phyloP scores from a whole-genome alignment of 2,797 vertebrate species.

The Rachycentron canadum region DNA sequence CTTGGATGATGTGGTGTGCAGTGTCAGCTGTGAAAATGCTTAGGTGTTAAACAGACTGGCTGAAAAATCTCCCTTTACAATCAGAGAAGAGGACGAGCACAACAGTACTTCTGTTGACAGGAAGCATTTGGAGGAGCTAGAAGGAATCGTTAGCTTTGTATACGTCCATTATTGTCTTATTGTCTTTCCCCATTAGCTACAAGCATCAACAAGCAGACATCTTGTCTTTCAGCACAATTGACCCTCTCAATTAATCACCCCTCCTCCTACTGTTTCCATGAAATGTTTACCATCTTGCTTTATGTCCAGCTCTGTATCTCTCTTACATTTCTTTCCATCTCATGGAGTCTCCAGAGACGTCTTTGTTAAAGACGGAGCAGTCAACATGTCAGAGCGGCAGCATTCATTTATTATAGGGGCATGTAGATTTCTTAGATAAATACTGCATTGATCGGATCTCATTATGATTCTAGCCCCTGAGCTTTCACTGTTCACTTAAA shows the following conservation, averaged over 20 bases:
- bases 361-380: slow-evolving; percentile 49
- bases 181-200: slow-evolving; percentile 74
- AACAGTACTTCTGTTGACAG: slow-evolving; percentile 62
- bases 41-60: slow-evolving; percentile 41
- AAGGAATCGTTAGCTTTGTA: slow-evolving; percentile 59
- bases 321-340: slow-evolving; percentile 58
- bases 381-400: slow-evolving; percentile 36
- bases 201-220: slow-evolving; percentile 67
- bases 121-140: slow-evolving; percentile 62
- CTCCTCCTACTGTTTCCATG: slow-evolving; percentile 66
- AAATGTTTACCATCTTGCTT: slow-evolving; percentile 61
- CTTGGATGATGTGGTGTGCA: slow-evolving; percentile 41
- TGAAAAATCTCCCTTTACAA: slow-evolving; percentile 48
- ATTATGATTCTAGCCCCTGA: slow-evolving; percentile 24
- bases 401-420: slow-evolving; percentile 54
- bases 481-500: slow-evolving; percentile 21
- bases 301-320: slow-evolving; percentile 31
- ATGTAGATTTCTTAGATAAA: slow-evolving; percentile 37
- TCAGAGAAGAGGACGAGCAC: slow-evolving; percentile 26
- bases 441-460: slow-evolving; percentile 37
- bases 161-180: slow-evolving; percentile 76
- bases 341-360: slow-evolving; percentile 52
- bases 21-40: slow-evolving; percentile 39
- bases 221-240: slow-evolving; percentile 69
- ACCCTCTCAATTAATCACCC: slow-evolving; percentile 74